Base-by-base conservation (phyloP, 37 sponge, comb jelly and placozoan species). In the Theonella swinhoei region DNA sequence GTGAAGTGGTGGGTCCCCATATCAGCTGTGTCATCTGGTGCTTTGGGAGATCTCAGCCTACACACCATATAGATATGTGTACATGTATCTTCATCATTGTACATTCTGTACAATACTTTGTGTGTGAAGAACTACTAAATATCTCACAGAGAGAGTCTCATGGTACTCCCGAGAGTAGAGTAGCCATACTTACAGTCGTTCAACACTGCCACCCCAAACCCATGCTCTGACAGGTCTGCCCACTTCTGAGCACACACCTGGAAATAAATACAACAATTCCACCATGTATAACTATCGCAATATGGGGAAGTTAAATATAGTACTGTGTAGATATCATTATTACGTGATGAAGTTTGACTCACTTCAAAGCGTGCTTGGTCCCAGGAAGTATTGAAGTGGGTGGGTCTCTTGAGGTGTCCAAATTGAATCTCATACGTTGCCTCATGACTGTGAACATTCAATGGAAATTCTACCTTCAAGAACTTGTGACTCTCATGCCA, bases 321-420 rank as follows among this genome's bases (percentile, higher is more conserved):
- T 24, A 23, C 67, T 66, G 26, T 29, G n/a, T 29, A 25, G 67
- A 25, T 26, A 8, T 66, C 11, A 74, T 9, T 14, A 43, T 8
- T 43, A 74, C 29, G 42, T 22, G 39, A 19, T 8, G 28, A 9
- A 73, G 31, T 23, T 24, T 5, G 2, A 3, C 26, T 54, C 3
- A 92, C 93, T 86, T 93, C 93, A 82, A 89, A 93, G 47, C 77
- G 88, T 30, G 93, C 93, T 68, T 81, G 78, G 66, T 93, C 93
- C 93, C 93, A 93, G 33, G 89, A 88, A 33, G 93, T 93, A 72
- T 93, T 93, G 78, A 76, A 83, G 64, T 93, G 93, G 32, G 86
- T 93, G 39, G 93, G 93, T 34, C 93, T 75, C 24, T 42, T 42
- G n/a, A 88, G 47, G 47, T 85, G 90, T 23, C 93, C 93, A 78